Evolutionary conservation across 2,113 vertebrate genomes (phyloP), one percentile per base, ranked within the genome.

Genomic region (Neoarius graeffei): DNA sequence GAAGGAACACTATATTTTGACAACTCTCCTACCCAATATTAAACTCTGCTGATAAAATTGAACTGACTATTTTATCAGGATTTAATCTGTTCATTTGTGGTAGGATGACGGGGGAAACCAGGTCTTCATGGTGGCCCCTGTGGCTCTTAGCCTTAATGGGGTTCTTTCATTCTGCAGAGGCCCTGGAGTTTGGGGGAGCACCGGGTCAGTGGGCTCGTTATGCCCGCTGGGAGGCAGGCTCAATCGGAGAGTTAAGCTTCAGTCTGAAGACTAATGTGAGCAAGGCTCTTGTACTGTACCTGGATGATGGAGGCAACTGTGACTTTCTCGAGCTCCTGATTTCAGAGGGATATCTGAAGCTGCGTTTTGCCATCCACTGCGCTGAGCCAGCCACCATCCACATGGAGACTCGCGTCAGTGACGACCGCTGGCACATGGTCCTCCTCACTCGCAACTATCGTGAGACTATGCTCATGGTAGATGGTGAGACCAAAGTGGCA

Each of bases 361-460:
- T 98, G 81, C 97, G 97, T 84, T 98, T 98, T 64, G 96, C 97
- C 90, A 97, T 98, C 73, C 97, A 97, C 90, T 98, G 98, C 67
- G 97, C 96, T 0, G 97, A 98, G 91, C 97, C 97, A 0, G 97
- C 97, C 91, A 94, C 94, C 6, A 81, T 97, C 66, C 95, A 96
- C 84, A 93, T 95, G 91, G 96, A 97, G 91, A 96, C 96, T 0
- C 91, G 93, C 0, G 94, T 98, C 85, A 95, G 94, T 7, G 97
- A 98, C 11, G 97, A 98, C 88, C 97, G 96, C 80, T 99, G 98
- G 98, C 98, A 99, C 96, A 97, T 97, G 95, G 96, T 98, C 48
- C 92, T 97, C 86, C 94, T 99, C 79, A 97, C 97, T 13, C 97
- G 97, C 14, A 97, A 97, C 92, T 97, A 96, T 86, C 96, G 97